phyloP scores from a whole-genome alignment of 2,888 invertebrate genomes.

The Pterobdella sp. region DNA sequence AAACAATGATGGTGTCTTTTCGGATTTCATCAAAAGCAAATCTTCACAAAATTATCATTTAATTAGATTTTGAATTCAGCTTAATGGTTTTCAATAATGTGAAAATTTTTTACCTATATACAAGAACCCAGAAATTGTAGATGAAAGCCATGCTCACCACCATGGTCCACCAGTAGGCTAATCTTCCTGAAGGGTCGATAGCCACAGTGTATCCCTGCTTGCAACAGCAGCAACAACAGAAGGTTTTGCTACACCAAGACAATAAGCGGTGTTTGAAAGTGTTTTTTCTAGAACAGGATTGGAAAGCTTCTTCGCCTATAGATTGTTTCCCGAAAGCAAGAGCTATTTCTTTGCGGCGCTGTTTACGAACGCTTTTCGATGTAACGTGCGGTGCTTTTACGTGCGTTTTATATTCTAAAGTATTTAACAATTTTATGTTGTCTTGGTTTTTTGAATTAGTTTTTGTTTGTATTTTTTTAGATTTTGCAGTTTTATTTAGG shows the following conservation, averaged over 20 bases:
- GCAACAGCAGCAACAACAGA: constrained; percentile 25
- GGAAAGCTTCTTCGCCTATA: background rate
- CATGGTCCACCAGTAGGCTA: constrained; percentile 55
- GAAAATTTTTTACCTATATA: constrained; percentile 30
- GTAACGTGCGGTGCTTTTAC: constrained; percentile 15
- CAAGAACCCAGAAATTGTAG: constrained; percentile 46
- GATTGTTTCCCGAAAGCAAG: constrained; percentile 49
- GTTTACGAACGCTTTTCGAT: constrained; percentile 42
- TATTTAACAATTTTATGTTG: background rate
- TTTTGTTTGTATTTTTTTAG: background rate
- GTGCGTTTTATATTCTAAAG: constrained; percentile 1
- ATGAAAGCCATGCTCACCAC: constrained; percentile 50
- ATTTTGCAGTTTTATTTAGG: background rate
- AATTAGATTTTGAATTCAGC: background rate
- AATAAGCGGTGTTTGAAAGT: background rate
- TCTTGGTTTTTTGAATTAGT: background rate
- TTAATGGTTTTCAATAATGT: background rate
- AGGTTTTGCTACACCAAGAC: constrained; percentile 1
- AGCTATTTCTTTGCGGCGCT: constrained; percentile 51
- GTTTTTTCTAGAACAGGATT: background rate
- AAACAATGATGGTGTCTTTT: constrained; percentile 74
- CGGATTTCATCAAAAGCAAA: constrained; percentile 95
- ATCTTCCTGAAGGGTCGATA: constrained; percentile 91
- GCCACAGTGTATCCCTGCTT: constrained; percentile 67
- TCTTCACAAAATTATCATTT: constrained; percentile 35